phyloP scores from a whole-genome alignment of 2,888 invertebrate genomes.

The Nysson spinosus region DNA sequence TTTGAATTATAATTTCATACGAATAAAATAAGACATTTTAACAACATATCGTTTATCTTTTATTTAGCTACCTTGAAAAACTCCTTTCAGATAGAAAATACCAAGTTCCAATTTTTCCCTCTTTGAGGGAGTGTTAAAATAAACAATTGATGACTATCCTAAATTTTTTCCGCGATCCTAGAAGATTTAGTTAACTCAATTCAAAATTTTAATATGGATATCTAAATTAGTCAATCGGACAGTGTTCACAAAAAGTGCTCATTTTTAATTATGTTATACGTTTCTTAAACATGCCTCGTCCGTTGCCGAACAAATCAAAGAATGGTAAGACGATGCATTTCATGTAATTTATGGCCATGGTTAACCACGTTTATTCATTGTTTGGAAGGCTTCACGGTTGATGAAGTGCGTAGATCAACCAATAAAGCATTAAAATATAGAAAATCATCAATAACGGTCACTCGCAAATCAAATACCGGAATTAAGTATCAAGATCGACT shows the following conservation, averaged over 20 bases:
- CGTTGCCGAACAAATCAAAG: constrained; percentile 20
- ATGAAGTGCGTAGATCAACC: constrained; percentile 17
- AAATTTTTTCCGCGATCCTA: too few species aligned
- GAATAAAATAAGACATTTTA: constrained; percentile 24
- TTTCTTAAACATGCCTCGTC: constrained; percentile 39
- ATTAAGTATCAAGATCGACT: constrained; percentile 28
- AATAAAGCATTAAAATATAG: constrained; percentile 16
- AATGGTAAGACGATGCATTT: constrained; percentile 20
- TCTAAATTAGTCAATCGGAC: too few species aligned
- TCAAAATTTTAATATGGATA: too few species aligned
- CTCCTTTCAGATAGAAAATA: neutral
- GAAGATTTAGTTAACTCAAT: too few species aligned
- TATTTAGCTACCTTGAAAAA: neutral
- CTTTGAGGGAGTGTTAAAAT: too few species aligned
- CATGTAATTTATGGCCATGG: neutral
- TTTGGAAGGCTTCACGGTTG: constrained; percentile 18
- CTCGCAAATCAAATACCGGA: constrained; percentile 13
- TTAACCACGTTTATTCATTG: constrained; percentile 10
- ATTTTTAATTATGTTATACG: too few species aligned
- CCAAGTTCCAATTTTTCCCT: neutral
- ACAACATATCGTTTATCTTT: constrained; percentile 1
- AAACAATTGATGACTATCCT: too few species aligned
- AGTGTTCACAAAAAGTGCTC: too few species aligned
- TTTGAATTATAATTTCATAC: constrained; percentile 40
- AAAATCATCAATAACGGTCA: constrained; percentile 11